Base-by-base conservation (phyloP, 2,888 invertebrate genomes). In the Trisateles emortualis region DNA sequence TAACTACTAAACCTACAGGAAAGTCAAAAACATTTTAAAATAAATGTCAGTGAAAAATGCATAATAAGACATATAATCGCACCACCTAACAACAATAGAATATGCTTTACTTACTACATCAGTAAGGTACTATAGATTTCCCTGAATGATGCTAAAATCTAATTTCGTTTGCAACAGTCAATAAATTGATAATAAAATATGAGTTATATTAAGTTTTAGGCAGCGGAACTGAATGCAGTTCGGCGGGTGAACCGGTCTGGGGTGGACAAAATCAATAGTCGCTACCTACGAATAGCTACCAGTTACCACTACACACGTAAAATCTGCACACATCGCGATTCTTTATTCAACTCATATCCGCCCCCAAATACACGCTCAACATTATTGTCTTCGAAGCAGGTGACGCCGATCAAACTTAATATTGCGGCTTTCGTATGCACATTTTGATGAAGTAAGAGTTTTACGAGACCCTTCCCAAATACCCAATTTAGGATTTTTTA, bases 191-290 rank as follows among this genome's bases (percentile, higher is more conserved):
- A 86, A 85, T 83, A 88, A 84, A 83, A 84, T 81, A 82, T 76
- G 71, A 72, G 78, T 19, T 19, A 19, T 78, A 82, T 83, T 83
- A 85, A 83, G 75, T 77, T 67, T 77, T 77, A 79, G 74, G 75
- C 75, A 70, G 75, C 73, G 77, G 72, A 73, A 74, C 69, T 73
- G 76, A 76, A 76, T 86, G 86, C 85, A 88, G 80, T 86, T 87
- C 80, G 81, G 81, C 76, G 81, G 78, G 79, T 72, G 79, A 78
- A 76, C 79, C 79, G 86, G 82, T 83, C 84, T 84, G 90, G 91
- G 91, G 92, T 88, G 92, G 87, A 90, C 88, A 91, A 92, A 92
- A 92, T 92, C 92, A 90, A 92, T 92, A 92, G 84, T 88, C 83
- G 80, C 79, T 81, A 83, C 84, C 86, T 83, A 83, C 83, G 84